phyloP scores from a whole-genome alignment of 2,797 vertebrate species.

The Lacerta agilis region DNA sequence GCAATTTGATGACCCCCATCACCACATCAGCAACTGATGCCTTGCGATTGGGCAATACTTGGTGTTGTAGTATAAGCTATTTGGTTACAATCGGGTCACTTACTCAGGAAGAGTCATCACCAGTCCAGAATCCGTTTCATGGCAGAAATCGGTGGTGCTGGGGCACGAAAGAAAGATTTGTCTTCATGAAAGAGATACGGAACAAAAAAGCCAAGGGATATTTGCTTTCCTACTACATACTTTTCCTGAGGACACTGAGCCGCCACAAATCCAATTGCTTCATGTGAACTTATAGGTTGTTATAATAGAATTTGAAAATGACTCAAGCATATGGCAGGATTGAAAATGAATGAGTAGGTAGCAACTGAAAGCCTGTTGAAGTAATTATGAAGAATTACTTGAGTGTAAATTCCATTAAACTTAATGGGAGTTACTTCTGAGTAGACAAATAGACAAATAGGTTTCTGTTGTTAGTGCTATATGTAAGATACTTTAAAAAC shows the following conservation, averaged over 20 bases:
- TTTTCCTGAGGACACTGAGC: not conserved
- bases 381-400: not conserved
- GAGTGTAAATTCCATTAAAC: not conserved
- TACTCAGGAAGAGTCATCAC: not conserved
- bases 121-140: not conserved
- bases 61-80: not conserved
- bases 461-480: not conserved
- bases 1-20: not conserved
- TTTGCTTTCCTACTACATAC: not conserved
- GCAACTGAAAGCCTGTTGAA: not conserved
- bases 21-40: not conserved
- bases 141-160: not conserved
- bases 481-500: not conserved
- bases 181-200: too few relatives aligned
- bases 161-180: not conserved
- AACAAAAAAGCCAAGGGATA: not conserved
- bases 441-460: not conserved
- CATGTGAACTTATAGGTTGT: not conserved
- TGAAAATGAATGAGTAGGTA: not conserved
- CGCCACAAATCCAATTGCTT: not conserved
- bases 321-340: not conserved
- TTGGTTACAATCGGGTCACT: not conserved
- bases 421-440: not conserved
- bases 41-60: not conserved
- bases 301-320: not conserved